Evolutionary conservation across 2,113 vertebrate species (phyloP).

Genomic region (Okapia johnstoni): DNA sequence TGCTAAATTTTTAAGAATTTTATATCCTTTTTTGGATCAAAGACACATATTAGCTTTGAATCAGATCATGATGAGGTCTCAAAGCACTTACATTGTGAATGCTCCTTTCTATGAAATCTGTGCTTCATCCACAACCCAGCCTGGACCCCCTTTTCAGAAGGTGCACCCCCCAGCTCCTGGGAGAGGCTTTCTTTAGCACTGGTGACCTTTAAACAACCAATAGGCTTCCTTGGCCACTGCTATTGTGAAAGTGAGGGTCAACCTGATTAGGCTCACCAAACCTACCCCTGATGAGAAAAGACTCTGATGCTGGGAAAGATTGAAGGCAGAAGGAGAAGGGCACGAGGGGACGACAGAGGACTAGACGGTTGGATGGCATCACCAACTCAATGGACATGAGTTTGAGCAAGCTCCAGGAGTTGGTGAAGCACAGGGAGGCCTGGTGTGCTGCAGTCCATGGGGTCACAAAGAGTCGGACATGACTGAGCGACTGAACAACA

Average conservation of each 20-base stretch:
- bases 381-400: background rate
- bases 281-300: background rate
- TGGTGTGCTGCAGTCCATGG: background rate
- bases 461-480: background rate
- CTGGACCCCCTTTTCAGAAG: background rate
- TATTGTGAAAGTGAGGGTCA: background rate
- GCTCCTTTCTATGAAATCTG: background rate
- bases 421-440: background rate
- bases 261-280: background rate
- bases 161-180: fast-evolving
- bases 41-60: background rate
- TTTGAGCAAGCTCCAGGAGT: background rate
- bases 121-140: background rate
- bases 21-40: background rate
- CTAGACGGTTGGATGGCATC: background rate
- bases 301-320: background rate
- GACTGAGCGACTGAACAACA: background rate
- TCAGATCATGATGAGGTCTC: background rate
- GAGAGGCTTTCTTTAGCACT: background rate
- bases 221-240: background rate
- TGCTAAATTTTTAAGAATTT: background rate
- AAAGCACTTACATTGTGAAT: background rate
- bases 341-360: fast-evolving
- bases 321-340: background rate
- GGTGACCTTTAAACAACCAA: background rate